Base-by-base conservation (phyloP, 2,797 vertebrate species). In the Amblyraja radiata region DNA sequence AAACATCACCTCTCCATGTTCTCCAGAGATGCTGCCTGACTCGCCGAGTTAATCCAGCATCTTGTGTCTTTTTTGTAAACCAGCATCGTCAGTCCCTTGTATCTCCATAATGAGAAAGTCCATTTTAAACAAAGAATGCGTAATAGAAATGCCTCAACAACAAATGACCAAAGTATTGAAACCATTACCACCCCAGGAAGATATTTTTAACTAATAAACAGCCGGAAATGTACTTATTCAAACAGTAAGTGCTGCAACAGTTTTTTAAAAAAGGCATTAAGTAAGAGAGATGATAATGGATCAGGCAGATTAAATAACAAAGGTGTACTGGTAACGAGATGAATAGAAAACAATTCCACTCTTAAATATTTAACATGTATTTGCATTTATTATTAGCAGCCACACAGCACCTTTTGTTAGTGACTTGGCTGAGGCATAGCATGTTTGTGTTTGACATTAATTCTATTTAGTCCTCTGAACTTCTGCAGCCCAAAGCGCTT, bases 351-450 rank as follows among this genome's bases (percentile, higher is more conserved):
- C 13, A 25, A 76, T 54, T 46, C 71, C 71, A 92, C 71, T 92
- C 39, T 76, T 92, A 46, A 92, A 46, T 92, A 92, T 92, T 92
- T 73, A 92, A 92, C 68, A 76, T 54, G 92, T 92, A 76, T 74
- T 92, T 92, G 36, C 90, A 76, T 92, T 92, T 92, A 92, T 92
- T 92, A 58, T 92, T 28, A 76, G 71, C 90, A 92, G 68, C 39
- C 46, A 90, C 39, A 90, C 32, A 73, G 32, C 73, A 71, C 11
- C 90, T 91, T 65, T 25, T 74, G 39, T 46, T 74, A 46, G 68
- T 54, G 65, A 90, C 54, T 28, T 16, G 73, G 36, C 73, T 6
- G 54, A 28, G 76, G 21, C 25, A 91, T 74, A 92, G 39, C 54
- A 25, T 14, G 1, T 25, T 92, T 54, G 23, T 76, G 71, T 76